phyloP scores from a whole-genome alignment of 2,113 vertebrate genomes.

The Ceyx cyanopectus region DNA sequence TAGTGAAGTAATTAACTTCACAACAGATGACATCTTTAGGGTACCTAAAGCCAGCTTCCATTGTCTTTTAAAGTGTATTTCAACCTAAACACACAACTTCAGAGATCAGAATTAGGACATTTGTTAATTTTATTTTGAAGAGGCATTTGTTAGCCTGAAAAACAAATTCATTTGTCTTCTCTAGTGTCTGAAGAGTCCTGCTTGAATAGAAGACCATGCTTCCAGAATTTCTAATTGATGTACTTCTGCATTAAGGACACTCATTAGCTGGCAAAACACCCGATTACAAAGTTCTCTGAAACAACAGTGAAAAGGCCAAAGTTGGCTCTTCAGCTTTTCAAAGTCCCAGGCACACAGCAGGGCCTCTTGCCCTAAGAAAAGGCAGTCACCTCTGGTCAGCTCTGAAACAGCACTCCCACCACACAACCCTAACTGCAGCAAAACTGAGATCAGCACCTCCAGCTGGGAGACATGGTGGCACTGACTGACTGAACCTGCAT shows the following conservation, averaged over 20 bases:
- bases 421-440: not conserved
- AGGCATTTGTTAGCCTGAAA: not conserved
- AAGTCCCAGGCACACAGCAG: not conserved
- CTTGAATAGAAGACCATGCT: not conserved
- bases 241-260: not conserved
- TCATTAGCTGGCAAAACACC: not conserved
- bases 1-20: not conserved
- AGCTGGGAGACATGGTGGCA: not conserved
- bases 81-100: not conserved
- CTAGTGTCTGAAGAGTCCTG: not conserved
- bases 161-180: not conserved
- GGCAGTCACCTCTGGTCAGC: not conserved
- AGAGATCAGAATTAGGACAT: not conserved
- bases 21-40: not conserved
- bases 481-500: not conserved
- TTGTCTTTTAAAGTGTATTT: not conserved
- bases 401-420: not conserved
- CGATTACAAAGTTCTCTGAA: not conserved
- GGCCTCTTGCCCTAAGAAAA: not conserved
- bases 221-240: not conserved
- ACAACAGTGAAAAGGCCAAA: not conserved
- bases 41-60: not conserved
- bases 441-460: not conserved
- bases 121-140: not conserved
- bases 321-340: not conserved